Evolutionary conservation across 2,797 vertebrate species (phyloP).

Genomic region (Lophius americanus): DNA sequence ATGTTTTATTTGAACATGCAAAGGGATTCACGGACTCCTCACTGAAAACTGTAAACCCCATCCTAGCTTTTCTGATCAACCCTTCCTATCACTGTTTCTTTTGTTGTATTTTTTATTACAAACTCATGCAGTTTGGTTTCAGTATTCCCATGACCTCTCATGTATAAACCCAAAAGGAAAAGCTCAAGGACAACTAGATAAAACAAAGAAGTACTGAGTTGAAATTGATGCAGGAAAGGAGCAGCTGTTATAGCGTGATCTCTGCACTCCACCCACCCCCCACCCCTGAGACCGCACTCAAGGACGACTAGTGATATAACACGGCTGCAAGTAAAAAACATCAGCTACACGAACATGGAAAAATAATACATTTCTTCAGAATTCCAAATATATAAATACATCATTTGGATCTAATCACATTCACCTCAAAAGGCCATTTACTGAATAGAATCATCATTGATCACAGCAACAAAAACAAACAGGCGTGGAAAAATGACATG

Average conservation of each 20-base stretch:
- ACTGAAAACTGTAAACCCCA: background rate
- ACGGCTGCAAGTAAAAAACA: conserved; percentile 9
- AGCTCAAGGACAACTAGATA: background rate
- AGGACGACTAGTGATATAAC: conserved; percentile 20
- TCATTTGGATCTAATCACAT: too few species aligned
- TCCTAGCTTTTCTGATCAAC: background rate
- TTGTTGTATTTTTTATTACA: background rate
- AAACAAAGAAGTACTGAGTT: background rate
- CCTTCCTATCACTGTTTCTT: background rate
- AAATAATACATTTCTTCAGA: background rate
- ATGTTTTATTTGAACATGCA: too few species aligned
- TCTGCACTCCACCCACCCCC: background rate
- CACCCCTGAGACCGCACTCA: conserved; percentile 31
- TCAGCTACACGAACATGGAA: conserved; percentile 12
- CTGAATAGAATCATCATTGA: too few species aligned
- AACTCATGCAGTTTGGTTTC: background rate
- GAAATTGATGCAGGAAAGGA: conserved; percentile 6
- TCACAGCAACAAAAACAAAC: too few species aligned
- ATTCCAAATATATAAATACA: too few species aligned
- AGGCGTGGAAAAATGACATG: too few species aligned
- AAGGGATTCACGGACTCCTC: conserved; percentile 3
- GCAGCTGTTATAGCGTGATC: conserved; percentile 41
- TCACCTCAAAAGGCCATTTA: too few species aligned
- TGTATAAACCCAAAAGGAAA: too few species aligned
- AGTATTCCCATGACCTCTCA: background rate